These are phyloP conservation scores for Clitarchus hookeri DNA, from an alignment of 2,888 invertebrate genomes.

Conservation along the genomic window DNA sequence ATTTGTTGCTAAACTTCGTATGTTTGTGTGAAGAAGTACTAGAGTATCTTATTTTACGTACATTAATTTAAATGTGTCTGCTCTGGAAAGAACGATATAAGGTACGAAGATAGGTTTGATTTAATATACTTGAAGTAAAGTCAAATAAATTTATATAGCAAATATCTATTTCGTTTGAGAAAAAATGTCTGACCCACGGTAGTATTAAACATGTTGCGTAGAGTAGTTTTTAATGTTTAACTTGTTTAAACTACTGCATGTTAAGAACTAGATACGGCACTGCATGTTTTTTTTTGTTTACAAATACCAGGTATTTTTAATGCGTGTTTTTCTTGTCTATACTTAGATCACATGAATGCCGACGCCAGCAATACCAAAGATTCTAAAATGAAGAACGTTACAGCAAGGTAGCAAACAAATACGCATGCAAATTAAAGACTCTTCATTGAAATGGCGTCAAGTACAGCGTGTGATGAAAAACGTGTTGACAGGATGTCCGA, in stretches of 20 bases:
- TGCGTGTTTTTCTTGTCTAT: neutral
- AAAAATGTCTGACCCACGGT: neutral
- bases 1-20: neutral
- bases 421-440: slow-evolving; percentile 6
- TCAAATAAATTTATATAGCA: neutral
- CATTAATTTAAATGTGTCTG: neutral
- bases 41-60: neutral
- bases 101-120: neutral
- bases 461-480: slow-evolving; percentile 26
- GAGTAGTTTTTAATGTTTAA: neutral
- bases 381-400: neutral
- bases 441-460: slow-evolving; percentile 28
- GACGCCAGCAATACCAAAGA: neutral
- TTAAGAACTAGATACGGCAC: neutral
- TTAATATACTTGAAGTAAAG: neutral
- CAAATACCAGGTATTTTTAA: neutral
- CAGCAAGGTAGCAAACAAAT: slow-evolving; percentile 3
- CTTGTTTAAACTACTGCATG: neutral
- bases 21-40: neutral
- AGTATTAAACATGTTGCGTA: neutral
- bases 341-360: neutral
- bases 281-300: neutral
- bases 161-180: neutral
- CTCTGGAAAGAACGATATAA: neutral
- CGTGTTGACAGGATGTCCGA: slow-evolving; percentile 24